Conservation (phyloP, 2,888 invertebrate genomes). For the Drosophila dives region DNA sequence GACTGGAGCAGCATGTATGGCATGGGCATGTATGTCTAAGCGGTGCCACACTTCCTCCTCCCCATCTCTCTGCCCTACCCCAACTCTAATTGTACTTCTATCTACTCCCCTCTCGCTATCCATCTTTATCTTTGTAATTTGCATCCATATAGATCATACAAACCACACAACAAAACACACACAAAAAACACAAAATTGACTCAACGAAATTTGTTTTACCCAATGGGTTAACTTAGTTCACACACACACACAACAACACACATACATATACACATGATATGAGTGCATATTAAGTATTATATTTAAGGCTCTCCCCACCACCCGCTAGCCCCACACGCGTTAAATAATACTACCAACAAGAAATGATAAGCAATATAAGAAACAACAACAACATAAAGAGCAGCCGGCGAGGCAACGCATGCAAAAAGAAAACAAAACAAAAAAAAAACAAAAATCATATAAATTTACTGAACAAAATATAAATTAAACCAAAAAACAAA, state of each 20-base stretch:
- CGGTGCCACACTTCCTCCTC: constrained; percentile 2
- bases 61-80: neutral
- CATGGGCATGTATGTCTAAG: constrained; percentile 94
- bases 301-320: constrained; percentile 63
- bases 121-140: constrained; percentile 36
- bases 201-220: constrained; percentile 55
- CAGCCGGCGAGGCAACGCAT: constrained; percentile 50
- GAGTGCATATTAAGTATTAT: constrained; percentile 73
- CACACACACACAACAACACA: constrained; percentile 12
- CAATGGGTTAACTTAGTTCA: constrained; percentile 54
- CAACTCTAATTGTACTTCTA: neutral
- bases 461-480: constrained; percentile 33
- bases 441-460: constrained; percentile 27
- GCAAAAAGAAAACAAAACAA: constrained; percentile 50
- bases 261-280: constrained; percentile 25
- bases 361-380: constrained; percentile 63
- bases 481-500: constrained; percentile 65
- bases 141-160: constrained; percentile 31
- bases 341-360: constrained; percentile 57
- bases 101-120: constrained; percentile 1
- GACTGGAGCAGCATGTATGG: constrained; percentile 97
- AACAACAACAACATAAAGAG: constrained; percentile 39
- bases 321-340: constrained; percentile 32
- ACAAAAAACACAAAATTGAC: constrained; percentile 35
- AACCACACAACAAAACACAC: constrained; percentile 22